Base-by-base conservation (phyloP, 2,888 invertebrate species). In the Drosophila kuntzei region DNA sequence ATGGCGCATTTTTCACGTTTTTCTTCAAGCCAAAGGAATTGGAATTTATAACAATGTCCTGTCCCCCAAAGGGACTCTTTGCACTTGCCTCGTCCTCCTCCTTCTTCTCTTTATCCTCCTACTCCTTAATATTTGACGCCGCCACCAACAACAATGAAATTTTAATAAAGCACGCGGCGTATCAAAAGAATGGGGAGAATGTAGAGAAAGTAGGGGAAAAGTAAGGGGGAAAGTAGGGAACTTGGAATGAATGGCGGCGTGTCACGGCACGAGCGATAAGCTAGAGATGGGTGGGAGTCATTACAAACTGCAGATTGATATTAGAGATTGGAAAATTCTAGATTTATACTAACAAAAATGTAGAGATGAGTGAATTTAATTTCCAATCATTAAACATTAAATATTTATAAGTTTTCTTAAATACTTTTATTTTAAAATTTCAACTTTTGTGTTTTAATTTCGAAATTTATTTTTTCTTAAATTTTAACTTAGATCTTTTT, bases 11-110 rank as follows among this genome's bases (percentile, higher is more conserved):
- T 83, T 83, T 86, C 89, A 86, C 80, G 88, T 88, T 83, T 77
- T 67, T 74, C 67, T 27, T 8, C 12, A 59, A 39, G 36, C 54
- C 39, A 66, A 53, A 64, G 70, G 61, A 80, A 89, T 77, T 78
- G 79, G 76, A 84, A 89, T 84, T 87, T 84, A 80, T 89, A 89
- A 87, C 82, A 84, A 87, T 87, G 87, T 87, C 75, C 82, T 89
- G 89, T 79, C 69, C 46, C 87, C 78, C 76, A 86, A 86, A 88
- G 86, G 86, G 71, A 84, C 64, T 37, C 36, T 22, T 57, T 43
- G 11, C 29, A 37, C 20, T 25, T 25, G 16, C 9, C 18, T 16
- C 32, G 5, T 11, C 32, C 14, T 32, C 12, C 20, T 20, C n/a
- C 9, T 12, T 2, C 16, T 37, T 3, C 32, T 29, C 12, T 14